Conservation (phyloP, 2,888 invertebrate genomes). For the Harpagoxenus sublaevis region DNA sequence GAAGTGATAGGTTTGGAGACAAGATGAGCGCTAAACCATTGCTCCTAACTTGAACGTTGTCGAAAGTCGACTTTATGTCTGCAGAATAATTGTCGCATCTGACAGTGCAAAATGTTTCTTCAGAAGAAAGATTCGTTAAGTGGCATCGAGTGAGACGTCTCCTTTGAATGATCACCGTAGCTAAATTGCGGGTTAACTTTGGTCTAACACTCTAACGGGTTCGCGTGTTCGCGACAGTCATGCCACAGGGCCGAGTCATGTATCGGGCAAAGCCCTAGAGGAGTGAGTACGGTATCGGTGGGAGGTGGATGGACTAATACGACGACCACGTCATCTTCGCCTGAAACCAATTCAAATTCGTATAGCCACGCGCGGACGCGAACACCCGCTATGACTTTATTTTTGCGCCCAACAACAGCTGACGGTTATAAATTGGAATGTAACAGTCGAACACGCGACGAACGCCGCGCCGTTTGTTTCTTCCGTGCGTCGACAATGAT, state of each 20-base stretch:
- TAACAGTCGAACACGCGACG: conserved; percentile 73
- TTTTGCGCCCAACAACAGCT: conserved; percentile 73
- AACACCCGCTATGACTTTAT: conserved; percentile 71
- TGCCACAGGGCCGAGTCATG: conserved; percentile 78
- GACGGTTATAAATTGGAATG: conserved; percentile 82
- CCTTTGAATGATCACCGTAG: conserved; percentile 75
- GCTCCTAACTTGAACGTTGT: conserved; percentile 63
- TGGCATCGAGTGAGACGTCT: conserved; percentile 79
- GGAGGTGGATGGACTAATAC: conserved; percentile 64
- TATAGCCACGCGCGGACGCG: conserved; percentile 55
- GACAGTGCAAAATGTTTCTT: conserved; percentile 57
- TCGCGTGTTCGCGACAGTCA: conserved; percentile 80
- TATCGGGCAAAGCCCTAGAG: conserved; percentile 64
- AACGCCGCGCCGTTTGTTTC: conserved; percentile 37
- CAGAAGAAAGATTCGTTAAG: conserved; percentile 71
- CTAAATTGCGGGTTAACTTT: conserved; percentile 80
- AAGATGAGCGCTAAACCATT: neutral
- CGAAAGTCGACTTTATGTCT: conserved; percentile 61
- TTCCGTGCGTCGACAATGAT: conserved; percentile 31
- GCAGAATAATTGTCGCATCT: conserved; percentile 67
- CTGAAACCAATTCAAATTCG: conserved; percentile 47
- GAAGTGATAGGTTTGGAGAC: neutral
- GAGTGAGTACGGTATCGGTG: conserved; percentile 38
- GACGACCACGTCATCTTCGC: conserved; percentile 66
- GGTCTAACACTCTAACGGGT: conserved; percentile 73